Percentiles rank a stretch among this genome's conserved stretches.
Evolutionary conservation across 1,140 invertebrate genomes (phyloP).

Genomic region (Coenobita brevimanus): DNA sequence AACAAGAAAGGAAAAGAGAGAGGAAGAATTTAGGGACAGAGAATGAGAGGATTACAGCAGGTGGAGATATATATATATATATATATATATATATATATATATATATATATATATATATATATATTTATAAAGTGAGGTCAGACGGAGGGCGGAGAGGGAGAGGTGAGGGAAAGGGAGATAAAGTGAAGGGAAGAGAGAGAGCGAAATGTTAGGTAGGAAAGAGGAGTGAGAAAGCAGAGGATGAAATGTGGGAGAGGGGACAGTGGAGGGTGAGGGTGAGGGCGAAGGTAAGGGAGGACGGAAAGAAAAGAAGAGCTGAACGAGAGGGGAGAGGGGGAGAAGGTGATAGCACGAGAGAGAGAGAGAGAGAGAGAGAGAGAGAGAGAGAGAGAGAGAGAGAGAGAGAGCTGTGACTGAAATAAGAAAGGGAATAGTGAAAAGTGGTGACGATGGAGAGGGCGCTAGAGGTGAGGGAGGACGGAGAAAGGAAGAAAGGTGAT

Average conservation of each 20-base stretch:
- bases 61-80: no score
- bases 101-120: no score
- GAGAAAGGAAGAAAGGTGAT: neutral
- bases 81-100: no score
- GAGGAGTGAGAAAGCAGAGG: neutral
- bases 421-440: neutral
- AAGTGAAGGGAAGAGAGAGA: neutral
- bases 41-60: neutral
- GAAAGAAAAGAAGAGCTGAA: no score
- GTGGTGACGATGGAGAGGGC: neutral
- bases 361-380: no score
- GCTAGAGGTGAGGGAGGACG: neutral
- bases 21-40: neutral
- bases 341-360: neutral
- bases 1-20: neutral
- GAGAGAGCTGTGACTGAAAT: neutral
- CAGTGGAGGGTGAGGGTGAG: no score
- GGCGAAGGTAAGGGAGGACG: no score
- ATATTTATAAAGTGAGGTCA: no score
- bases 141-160: neutral
- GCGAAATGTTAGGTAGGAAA: neutral
- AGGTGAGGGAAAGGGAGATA: neutral
- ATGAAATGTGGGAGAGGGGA: neutral
- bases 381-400: slow-evolving; percentile 1
- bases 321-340: neutral